Base-by-base conservation (phyloP, 2,113 vertebrate genomes). In the Thomomys bottae region DNA sequence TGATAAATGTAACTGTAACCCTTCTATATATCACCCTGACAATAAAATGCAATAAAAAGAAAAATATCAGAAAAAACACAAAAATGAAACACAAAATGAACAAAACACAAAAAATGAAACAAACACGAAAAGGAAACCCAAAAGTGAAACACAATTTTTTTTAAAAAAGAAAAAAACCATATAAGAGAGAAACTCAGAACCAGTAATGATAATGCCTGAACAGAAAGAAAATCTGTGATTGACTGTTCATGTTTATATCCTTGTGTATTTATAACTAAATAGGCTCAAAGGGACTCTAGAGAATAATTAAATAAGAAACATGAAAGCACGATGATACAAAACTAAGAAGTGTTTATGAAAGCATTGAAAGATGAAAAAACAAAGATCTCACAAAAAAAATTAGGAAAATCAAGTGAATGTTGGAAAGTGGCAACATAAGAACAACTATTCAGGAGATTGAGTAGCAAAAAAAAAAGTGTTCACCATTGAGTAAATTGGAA, bases 251-350 rank as follows among this genome's bases (percentile, higher is more conserved):
- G 12, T 49, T 73, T 85, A 20, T 34, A 6, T 73, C 45, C 45
- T 30, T 67, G 36, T 40, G n/a, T 14, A 68, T 5, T 38, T 38
- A 79, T 30, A 49, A 38, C 11, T n/a, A 66, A 66, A 73, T 67
- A 84, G 8, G 3, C 3, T 73, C 26, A 73, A 49, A 38, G 32
- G 3, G 23, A 49, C 68, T n/a, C 36, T 23, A 79, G 17, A 71
- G 28, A 84, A 80, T 59, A 72, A 93, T 66, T 36, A 34, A 84
- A 78, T 59, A 59, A 73, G 75, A 45, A 71, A 45, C 72, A 90
- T n/a, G 26, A 78, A 73, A 49, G 6, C 12, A 67, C 1, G 24
- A 82, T 54, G 23, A 26, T 42, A 59, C 23, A 64, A 73, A 86
- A 78, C 26, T 71, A 8, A 71, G 24, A 72, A 64, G 45, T 71